These are phyloP conservation scores for Odocoileus hemionus DNA, from an alignment of 2,113 vertebrate genomes.

Conservation along the genomic window DNA sequence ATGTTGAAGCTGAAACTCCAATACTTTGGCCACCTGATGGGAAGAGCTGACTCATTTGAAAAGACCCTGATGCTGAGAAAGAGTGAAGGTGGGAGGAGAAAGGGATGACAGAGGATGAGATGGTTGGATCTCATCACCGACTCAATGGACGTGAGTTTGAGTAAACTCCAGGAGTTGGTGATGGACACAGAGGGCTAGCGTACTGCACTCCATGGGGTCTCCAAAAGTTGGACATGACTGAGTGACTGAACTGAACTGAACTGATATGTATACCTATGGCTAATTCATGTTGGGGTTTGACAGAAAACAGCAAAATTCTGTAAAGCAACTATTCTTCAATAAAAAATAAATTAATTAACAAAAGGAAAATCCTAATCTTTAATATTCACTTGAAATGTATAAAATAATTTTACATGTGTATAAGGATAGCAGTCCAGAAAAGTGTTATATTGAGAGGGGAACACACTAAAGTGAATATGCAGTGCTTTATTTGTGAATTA, in stretches of 20 bases:
- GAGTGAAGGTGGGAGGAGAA: neutral
- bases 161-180: neutral
- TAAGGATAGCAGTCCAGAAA: neutral
- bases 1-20: neutral
- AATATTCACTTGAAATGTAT: neutral
- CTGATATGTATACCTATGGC: neutral
- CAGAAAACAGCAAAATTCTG: neutral
- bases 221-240: neutral
- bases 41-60: neutral
- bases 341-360: neutral
- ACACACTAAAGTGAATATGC: neutral
- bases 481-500: neutral
- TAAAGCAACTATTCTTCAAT: neutral
- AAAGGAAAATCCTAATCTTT: neutral
- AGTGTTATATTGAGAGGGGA: neutral
- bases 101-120: neutral
- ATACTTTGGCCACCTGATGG: neutral
- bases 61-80: neutral
- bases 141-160: neutral
- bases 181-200: neutral
- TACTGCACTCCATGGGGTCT: neutral
- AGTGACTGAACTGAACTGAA: neutral
- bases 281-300: neutral
- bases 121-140: neutral
- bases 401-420: neutral